Evolutionary conservation across 2,888 invertebrate genomes (phyloP), one percentile per base, ranked within the genome.

Genomic region (Punctoribates punctum): DNA sequence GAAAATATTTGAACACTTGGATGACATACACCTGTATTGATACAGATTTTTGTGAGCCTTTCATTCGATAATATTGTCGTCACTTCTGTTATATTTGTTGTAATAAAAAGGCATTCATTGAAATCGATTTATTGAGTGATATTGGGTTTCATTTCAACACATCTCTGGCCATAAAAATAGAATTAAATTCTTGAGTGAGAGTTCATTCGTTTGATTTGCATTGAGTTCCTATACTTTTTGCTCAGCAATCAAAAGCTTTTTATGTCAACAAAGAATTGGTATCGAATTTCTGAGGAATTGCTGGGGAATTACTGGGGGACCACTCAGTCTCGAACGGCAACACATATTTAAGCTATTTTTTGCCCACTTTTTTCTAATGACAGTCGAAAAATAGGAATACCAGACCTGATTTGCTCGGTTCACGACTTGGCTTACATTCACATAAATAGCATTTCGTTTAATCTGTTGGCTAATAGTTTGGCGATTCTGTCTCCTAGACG

Each of bases 291-390:
- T 65, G 62, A 29, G 62, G 29, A 57, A 13, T 11, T 27, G 4
- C 34, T 34, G 15, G 15, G 29, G 25, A 15, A 25, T 60, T 20
- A 9, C 54, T 15, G 25, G 9, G 13, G 25, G 23, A 29, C 4
- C 62, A 20, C 25, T 20, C 5, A 17, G 9, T 57, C 20, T 65
- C 62, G 15, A 11, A 48, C 48, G n/a, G 15, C 48, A 48, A 48
- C 13, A 17, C 48, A 65, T 15, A 65, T 65, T 65, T 29, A 65
- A 65, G 62, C 62, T 65, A 65, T 65, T 65, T 65, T 65, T 27
- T 11, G 23, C 9, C 29, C 6, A 65, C 15, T 65, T 65, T 65
- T 65, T 65, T 65, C 62, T 29, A 65, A 29, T 65, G 25, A 65
- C 23, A 57, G 57, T 23, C n/a, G 54, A 54, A 8, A 57, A 57